Conservation (phyloP, 2,113 vertebrate genomes). For the Myotis lucifugus region DNA sequence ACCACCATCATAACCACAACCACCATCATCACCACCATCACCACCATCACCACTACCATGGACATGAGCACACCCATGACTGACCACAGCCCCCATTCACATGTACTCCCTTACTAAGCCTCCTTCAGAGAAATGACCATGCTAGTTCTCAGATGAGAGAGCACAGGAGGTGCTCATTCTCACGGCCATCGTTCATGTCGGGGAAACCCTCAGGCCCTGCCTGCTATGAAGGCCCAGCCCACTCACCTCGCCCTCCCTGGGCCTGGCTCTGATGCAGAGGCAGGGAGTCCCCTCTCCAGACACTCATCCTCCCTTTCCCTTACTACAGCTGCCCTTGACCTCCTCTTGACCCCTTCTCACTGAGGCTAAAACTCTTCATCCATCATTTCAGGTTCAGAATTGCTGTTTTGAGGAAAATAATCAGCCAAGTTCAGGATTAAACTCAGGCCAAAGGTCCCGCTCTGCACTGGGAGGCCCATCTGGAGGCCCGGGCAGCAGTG, state of each 20-base stretch:
- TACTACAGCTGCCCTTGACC: not conserved
- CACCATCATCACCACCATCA: not conserved
- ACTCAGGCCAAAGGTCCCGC: not conserved
- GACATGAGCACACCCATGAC: not conserved
- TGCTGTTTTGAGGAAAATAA: not conserved
- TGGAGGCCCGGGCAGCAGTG: accelerated
- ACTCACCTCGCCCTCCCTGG: accelerated
- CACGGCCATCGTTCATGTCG: accelerated
- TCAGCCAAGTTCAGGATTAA: not conserved
- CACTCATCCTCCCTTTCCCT: not conserved
- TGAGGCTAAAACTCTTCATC: not conserved
- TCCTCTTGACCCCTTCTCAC: not conserved
- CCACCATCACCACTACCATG: not conserved
- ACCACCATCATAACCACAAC: not conserved
- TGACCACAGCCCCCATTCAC: not conserved
- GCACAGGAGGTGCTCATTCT: not conserved
- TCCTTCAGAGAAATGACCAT: not conserved
- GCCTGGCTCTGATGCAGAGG: accelerated
- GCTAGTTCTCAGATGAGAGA: not conserved
- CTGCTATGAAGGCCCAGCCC: not conserved
- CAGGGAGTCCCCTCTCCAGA: not conserved
- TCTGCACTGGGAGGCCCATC: not conserved
- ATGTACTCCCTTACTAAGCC: not conserved
- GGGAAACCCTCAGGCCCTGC: too few species aligned
- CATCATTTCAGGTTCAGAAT: not conserved